These are phyloP conservation scores for Pelmatolapia mariae DNA, from an alignment of 2,113 vertebrate species.

Conservation along the genomic window DNA sequence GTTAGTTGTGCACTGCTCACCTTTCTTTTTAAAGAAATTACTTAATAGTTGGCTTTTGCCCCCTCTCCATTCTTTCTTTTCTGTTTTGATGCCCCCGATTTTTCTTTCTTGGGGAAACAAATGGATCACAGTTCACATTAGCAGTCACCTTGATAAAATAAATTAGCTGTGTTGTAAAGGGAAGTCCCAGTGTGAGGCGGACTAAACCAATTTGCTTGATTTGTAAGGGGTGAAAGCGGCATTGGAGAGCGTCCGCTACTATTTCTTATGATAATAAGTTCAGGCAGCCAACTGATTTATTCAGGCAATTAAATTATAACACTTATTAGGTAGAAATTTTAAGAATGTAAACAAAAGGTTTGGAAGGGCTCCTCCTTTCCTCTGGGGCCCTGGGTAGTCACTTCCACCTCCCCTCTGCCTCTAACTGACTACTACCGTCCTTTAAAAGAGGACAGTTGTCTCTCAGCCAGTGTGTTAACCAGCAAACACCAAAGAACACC, in stretches of 20 bases:
- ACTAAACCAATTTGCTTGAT: background rate
- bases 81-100: background rate
- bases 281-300: background rate
- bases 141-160: background rate
- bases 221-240: background rate
- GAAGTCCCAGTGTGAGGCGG: background rate
- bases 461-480: background rate
- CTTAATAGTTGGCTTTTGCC: background rate
- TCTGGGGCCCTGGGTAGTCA: background rate
- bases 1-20: background rate
- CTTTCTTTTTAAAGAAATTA: background rate
- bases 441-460: background rate
- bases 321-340: background rate
- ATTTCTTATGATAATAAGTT: background rate
- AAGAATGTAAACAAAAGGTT: background rate
- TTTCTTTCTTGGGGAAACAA: background rate
- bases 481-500: background rate
- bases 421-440: background rate
- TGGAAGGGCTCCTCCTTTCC: rapidly evolving
- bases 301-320: background rate
- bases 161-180: background rate
- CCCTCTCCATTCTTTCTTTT: background rate
- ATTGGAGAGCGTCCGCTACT: rapidly evolving
- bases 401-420: background rate
- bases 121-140: background rate